phyloP scores from a whole-genome alignment of 2,888 invertebrate species.

The Coenonympha glycerion region DNA sequence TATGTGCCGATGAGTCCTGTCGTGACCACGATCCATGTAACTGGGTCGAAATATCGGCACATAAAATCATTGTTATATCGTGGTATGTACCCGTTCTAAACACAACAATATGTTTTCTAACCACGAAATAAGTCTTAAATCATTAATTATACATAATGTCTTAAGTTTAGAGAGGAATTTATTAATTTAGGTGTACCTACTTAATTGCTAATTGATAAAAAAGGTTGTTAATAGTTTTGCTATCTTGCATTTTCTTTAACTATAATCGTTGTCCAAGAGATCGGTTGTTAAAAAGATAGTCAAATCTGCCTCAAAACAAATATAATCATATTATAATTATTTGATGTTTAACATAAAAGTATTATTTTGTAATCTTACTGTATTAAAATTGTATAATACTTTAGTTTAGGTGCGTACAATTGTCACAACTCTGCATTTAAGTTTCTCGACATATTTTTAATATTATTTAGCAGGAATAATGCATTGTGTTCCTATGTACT shows the following conservation, averaged over 20 bases:
- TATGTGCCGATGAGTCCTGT: no score
- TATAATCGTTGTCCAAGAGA: not conserved
- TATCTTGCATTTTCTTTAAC: not conserved
- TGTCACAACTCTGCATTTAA: slow-evolving; percentile 63
- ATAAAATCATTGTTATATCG: no score
- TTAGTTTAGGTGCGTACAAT: slow-evolving; percentile 47
- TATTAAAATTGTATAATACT: slow-evolving; percentile 39
- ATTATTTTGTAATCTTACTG: slow-evolving; percentile 56
- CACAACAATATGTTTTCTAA: no score
- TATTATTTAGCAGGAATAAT: slow-evolving; percentile 50
- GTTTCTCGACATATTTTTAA: slow-evolving; percentile 38
- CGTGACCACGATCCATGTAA: no score
- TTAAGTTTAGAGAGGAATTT: no score
- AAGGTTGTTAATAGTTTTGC: no score
- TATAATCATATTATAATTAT: slow-evolving; percentile 42
- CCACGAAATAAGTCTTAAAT: no score
- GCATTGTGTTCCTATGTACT: slow-evolving; percentile 5
- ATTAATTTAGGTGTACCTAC: no score
- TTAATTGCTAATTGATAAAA: no score
- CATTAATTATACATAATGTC: no score
- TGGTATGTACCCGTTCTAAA: no score
- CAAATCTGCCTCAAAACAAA: slow-evolving; percentile 59
- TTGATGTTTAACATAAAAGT: slow-evolving; percentile 46
- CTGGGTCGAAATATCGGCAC: no score
- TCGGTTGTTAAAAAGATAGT: slow-evolving; percentile 32